Base-by-base conservation (phyloP, 2,113 vertebrate genomes). In the Lophotis ruficrista region DNA sequence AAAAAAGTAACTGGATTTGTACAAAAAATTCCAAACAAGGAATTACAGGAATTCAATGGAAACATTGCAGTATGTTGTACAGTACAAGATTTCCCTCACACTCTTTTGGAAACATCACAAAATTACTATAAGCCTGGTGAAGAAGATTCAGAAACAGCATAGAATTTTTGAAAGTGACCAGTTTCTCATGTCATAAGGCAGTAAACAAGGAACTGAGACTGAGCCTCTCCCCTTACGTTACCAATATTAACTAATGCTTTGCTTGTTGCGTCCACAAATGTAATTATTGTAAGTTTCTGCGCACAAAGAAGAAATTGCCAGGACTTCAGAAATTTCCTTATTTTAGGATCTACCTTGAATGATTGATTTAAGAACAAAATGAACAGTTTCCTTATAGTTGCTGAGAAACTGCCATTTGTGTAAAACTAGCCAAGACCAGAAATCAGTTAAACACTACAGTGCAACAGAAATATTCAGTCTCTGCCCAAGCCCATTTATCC, bases 391-490 rank as follows among this genome's bases (percentile, higher is more conserved):
- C 53, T 84, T 60, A 31, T 2, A 33, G 23, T 11, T 79, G 20
- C 76, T 43, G 24, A 92, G 51, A 72, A 94, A 79, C 22, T 24
- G 14, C 28, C 12, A 31, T 18, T 47, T 54, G 14, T 25, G 31
- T 41, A 54, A 53, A 73, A n/a, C 43, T n/a, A 57, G 43, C 17
- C 31, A 54, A 75, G 43, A 50, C 38, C 69, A 24, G 72, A 56
- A 77, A 70, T 6, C 1, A 64, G 14, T 43, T 25, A n/a, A 7
- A 43, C 0, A 1, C 54, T 65, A 23, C 21, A 35, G 20, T 17
- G 10, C 33, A 30, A 64, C 19, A 73, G 48, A 76, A 89, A 83
- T 58, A 66, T 13, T 35, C 31, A 8, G 33, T 13, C 15, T 69
- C 54, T 69, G 12, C 27, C 35, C 60, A 35, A 72, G 20, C 14